These are phyloP conservation scores for Remorina albescens DNA, from an alignment of 2,797 vertebrate genomes.

Conservation along the genomic window DNA sequence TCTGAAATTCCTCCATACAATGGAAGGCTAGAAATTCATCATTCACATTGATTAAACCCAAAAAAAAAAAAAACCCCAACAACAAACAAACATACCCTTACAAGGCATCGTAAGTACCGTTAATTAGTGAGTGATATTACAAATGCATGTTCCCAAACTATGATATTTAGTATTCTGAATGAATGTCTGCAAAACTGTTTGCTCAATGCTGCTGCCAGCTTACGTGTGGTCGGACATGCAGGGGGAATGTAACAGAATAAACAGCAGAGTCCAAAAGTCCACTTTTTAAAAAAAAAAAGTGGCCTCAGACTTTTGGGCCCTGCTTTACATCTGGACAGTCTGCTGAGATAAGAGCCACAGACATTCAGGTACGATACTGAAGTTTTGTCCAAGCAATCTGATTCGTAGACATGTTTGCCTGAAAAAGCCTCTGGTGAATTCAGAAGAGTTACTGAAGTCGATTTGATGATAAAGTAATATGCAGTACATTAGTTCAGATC, in stretches of 20 bases:
- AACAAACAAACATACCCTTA: too few relatives aligned
- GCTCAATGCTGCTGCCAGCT: constrained; percentile 39
- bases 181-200: constrained; percentile 20
- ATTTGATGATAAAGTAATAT: constrained; percentile 43
- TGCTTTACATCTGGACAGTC: constrained; percentile 1
- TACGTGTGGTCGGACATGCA: constrained; percentile 40
- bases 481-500: constrained; percentile 17
- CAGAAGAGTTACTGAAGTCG: constrained; percentile 25
- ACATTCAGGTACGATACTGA: not conserved
- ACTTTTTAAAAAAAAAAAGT: not conserved
- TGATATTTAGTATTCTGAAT: constrained; percentile 9
- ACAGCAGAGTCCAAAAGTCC: constrained; percentile 1
- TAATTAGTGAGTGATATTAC: constrained; percentile 46
- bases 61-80: too few relatives aligned
- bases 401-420: constrained; percentile 13
- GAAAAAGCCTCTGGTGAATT: not conserved
- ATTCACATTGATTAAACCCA: constrained; percentile 62
- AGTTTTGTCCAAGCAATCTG: constrained; percentile 3
- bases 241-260: constrained; percentile 44
- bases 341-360: not conserved
- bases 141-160: constrained; percentile 47
- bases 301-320: not conserved
- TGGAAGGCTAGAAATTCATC: constrained; percentile 50
- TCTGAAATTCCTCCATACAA: constrained; percentile 56
- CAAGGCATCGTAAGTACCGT: constrained; percentile 76